Conservation (phyloP, 2,797 vertebrate genomes). For the Myoxocephalus aenaeus region DNA sequence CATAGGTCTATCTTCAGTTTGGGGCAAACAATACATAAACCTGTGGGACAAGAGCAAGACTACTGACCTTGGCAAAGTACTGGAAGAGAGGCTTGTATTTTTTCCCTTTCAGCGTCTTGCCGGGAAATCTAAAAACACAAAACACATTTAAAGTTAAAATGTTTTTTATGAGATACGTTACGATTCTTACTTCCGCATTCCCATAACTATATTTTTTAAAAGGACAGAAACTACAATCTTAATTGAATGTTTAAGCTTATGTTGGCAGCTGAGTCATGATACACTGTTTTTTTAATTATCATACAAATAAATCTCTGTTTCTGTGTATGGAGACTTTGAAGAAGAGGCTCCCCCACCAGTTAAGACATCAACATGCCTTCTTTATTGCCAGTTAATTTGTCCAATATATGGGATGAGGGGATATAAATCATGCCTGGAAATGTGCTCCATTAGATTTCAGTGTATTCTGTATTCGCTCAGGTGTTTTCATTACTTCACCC, state of each 20-base stretch:
- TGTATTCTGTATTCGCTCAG: neutral
- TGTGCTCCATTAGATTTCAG: neutral
- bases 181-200: neutral
- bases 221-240: neutral
- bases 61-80: conserved; percentile 93
- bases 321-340: neutral
- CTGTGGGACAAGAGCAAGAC: conserved; percentile 16
- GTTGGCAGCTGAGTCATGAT: neutral
- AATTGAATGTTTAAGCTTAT: neutral
- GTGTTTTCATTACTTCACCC: neutral
- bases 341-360: neutral
- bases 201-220: neutral
- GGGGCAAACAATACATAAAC: conserved; percentile 9
- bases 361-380: neutral
- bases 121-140: conserved; percentile 89
- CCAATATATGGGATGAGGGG: neutral
- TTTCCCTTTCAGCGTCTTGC: conserved; percentile 91
- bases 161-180: neutral
- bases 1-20: conserved; percentile 19
- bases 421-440: neutral
- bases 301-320: conserved; percentile 1
- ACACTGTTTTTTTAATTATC: neutral
- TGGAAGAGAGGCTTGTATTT: conserved; percentile 94
- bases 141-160: conserved; percentile 16
- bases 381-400: conserved; percentile 1